Conservation (phyloP, 1,140 invertebrate species). For the Charaxes varanes region DNA sequence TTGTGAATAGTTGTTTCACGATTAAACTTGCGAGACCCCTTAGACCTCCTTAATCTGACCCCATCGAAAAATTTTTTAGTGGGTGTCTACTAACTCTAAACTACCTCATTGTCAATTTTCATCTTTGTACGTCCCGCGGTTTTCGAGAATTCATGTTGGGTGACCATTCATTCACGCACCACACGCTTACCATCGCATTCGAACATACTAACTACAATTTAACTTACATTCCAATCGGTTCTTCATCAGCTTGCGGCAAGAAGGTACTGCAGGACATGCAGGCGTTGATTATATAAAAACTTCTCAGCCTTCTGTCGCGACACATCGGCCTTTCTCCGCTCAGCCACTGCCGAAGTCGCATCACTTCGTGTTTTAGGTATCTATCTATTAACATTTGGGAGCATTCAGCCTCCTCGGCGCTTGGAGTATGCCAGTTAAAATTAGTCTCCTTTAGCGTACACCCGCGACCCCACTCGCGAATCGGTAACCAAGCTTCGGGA, state of each 20-base stretch:
- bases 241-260: conserved; percentile 43
- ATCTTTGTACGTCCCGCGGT: no score
- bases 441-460: conserved; percentile 79
- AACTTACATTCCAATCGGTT: conserved; percentile 45
- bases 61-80: no score
- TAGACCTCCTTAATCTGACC: no score
- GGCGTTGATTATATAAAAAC: conserved; percentile 49
- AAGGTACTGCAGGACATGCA: conserved; percentile 37
- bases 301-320: conserved; percentile 38
- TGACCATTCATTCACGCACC: no score
- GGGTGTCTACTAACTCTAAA: no score
- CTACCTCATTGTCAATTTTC: no score
- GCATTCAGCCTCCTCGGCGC: conserved; percentile 79
- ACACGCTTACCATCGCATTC: no score
- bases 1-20: no score
- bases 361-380: conserved; percentile 75
- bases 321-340: conserved; percentile 40
- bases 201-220: not conserved
- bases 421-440: conserved; percentile 87
- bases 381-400: conserved; percentile 78
- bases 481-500: conserved; percentile 82
- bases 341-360: conserved; percentile 41
- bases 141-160: no score
- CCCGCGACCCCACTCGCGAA: conserved; percentile 89
- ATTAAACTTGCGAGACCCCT: no score